phyloP scores from a whole-genome alignment of 2,113 vertebrate species.

The Notothenia coriiceps region DNA sequence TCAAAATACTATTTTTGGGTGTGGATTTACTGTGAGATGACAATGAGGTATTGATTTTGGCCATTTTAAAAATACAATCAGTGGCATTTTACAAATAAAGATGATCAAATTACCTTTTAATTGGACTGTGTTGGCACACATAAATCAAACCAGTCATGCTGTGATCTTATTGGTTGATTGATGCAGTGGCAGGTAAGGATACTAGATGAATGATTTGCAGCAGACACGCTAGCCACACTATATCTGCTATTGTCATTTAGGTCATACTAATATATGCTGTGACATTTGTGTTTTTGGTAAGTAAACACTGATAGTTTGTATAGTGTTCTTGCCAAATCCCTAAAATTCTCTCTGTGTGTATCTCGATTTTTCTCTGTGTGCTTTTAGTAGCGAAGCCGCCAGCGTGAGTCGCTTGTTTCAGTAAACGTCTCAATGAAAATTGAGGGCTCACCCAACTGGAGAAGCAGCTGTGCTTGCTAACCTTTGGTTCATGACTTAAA shows the following conservation, averaged over 20 bases:
- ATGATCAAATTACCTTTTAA: not conserved
- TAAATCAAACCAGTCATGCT: conserved; percentile 14
- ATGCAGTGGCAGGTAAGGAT: conserved; percentile 77
- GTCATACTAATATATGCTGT: conserved; percentile 56
- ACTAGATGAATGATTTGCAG: conserved; percentile 48
- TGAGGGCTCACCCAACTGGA: conserved; percentile 99
- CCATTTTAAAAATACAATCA: conserved; percentile 1
- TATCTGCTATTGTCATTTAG: conserved; percentile 60
- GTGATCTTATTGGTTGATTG: conserved; percentile 43
- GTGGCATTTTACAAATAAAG: conserved; percentile 25
- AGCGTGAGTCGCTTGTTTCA: conserved; percentile 99
- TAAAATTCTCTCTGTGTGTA: conserved; percentile 97
- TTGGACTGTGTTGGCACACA: conserved; percentile 20
- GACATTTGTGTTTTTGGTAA: conserved; percentile 85
- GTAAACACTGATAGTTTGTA: conserved; percentile 94
- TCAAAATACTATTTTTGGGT: conserved; percentile 48
- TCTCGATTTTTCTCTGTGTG: conserved; percentile 99
- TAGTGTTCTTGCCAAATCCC: conserved; percentile 95
- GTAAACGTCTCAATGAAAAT: conserved; percentile 99
- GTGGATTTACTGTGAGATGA: conserved; percentile 42
- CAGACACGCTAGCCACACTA: conserved; percentile 56
- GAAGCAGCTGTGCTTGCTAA: conserved; percentile 99
- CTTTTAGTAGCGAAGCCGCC: conserved; percentile 99
- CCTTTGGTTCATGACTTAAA: conserved; percentile 99
- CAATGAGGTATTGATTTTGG: conserved; percentile 39